These are phyloP conservation scores for Drosophila borealis DNA, from an alignment of 2,888 invertebrate species.

Conservation along the genomic window DNA sequence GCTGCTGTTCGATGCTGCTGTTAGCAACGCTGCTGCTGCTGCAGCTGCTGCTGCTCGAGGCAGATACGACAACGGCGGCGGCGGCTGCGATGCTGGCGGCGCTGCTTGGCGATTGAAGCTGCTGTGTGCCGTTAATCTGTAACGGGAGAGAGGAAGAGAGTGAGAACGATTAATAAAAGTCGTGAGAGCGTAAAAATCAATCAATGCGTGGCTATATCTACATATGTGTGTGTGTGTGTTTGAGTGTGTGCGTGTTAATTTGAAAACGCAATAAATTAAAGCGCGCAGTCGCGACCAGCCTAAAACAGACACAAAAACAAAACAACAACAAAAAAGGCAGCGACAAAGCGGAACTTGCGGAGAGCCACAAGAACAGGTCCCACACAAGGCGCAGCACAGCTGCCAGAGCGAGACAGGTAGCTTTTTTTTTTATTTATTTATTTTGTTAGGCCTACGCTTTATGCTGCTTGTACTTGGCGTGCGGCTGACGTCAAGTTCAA, in stretches of 20 bases:
- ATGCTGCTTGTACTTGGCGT: constrained; percentile 26
- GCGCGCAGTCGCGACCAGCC: constrained; percentile 56
- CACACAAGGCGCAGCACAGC: constrained; percentile 36
- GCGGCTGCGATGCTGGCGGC: constrained; percentile 60
- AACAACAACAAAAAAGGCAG: constrained; percentile 32
- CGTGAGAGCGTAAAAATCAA: constrained; percentile 22
- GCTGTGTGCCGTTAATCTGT: constrained; percentile 75
- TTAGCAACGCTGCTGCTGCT: constrained; percentile 57
- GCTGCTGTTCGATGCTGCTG: constrained; percentile 57
- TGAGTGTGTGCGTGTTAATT: constrained; percentile 20
- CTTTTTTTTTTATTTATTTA: background rate
- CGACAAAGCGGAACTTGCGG: constrained; percentile 53
- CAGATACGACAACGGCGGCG: constrained; percentile 60
- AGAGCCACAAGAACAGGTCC: constrained; percentile 56
- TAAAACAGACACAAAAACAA: constrained; percentile 17
- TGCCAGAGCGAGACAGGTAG: constrained; percentile 24
- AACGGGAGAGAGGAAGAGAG: constrained; percentile 9
- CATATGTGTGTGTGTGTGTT: constrained; percentile 1
- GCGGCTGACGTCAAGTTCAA: constrained; percentile 72
- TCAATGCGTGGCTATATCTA: constrained; percentile 6
- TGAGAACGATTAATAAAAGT: background rate
- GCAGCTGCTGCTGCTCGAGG: constrained; percentile 72
- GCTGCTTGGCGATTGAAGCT: constrained; percentile 66
- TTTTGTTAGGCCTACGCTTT: constrained; percentile 49
- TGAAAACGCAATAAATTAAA: constrained; percentile 64